Conservation (phyloP, 2,797 vertebrate genomes). For the Falco naumanni region DNA sequence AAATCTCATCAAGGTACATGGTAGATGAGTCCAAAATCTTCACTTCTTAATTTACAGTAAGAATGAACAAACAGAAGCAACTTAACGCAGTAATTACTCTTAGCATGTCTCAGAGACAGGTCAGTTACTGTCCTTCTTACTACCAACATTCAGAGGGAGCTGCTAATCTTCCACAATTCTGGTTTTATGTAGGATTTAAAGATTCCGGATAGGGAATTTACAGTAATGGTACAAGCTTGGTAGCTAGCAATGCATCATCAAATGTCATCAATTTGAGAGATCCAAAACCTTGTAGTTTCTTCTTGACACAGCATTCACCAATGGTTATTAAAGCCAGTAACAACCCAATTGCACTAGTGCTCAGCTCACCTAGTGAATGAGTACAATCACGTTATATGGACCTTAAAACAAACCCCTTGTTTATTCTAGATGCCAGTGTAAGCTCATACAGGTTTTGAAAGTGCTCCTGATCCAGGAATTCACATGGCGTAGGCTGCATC, state of each 20-base stretch:
- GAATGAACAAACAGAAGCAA: slow-evolving; percentile 20
- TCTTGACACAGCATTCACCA: rapidly evolving
- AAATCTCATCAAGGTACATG: slow-evolving; percentile 46
- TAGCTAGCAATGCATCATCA: not conserved
- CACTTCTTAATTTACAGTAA: not conserved
- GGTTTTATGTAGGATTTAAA: not conserved
- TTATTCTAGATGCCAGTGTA: not conserved
- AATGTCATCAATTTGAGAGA: not conserved
- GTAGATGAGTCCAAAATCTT: slow-evolving; percentile 33
- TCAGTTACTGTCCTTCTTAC: not conserved
- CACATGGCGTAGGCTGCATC: not conserved
- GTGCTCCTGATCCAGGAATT: not conserved
- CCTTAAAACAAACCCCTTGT: not conserved
- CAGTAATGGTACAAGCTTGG: rapidly evolving
- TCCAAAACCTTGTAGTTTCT: not conserved
- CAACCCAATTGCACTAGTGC: rapidly evolving
- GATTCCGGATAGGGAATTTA: not conserved
- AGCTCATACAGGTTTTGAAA: not conserved
- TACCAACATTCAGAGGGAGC: not conserved
- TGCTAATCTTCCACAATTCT: not conserved
- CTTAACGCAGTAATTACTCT: not conserved
- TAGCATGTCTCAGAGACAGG: not conserved
- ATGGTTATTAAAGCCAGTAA: not conserved
- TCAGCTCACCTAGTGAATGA: rapidly evolving
- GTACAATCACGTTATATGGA: rapidly evolving